Evolutionary conservation across 2,888 invertebrate species (phyloP).

Genomic region (Drosophila paranaensis): DNA sequence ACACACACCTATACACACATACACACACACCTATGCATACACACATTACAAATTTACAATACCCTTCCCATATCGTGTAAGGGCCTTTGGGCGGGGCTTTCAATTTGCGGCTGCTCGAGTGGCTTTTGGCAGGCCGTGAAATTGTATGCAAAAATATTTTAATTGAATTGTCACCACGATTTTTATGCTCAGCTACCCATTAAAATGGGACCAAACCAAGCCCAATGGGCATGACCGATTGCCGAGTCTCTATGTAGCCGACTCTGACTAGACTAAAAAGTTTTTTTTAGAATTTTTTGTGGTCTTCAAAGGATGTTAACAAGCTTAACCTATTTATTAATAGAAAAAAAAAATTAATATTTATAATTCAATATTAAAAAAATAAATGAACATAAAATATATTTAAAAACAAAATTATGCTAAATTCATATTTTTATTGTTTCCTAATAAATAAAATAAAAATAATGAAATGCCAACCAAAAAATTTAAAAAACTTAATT

Average conservation of each 20-base stretch:
- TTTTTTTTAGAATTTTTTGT: not conserved
- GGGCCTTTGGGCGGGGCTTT: conserved; percentile 32
- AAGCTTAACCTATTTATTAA: no score
- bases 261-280: not conserved
- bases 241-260: not conserved
- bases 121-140: conserved; percentile 61
- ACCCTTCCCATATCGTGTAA: conserved; percentile 1
- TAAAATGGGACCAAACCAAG: not conserved
- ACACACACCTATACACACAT: not conserved
- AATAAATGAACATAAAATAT: no score
- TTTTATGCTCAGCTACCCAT: conserved; percentile 16
- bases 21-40: not conserved
- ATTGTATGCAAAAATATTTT: conserved; percentile 74
- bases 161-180: conserved; percentile 77
- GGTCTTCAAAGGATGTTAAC: no score
- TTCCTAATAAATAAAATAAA: no score
- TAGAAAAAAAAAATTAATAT: no score
- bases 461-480: no score
- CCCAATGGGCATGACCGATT: conserved; percentile 1
- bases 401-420: no score
- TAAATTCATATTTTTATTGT: no score
- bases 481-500: no score
- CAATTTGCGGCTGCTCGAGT: conserved; percentile 68
- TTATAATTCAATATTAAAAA: no score
- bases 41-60: conserved; percentile 1